Evolutionary conservation across 1,140 invertebrate genomes (phyloP), one percentile per base, ranked within the genome.

Genomic region (Acromyrmex heyeri): DNA sequence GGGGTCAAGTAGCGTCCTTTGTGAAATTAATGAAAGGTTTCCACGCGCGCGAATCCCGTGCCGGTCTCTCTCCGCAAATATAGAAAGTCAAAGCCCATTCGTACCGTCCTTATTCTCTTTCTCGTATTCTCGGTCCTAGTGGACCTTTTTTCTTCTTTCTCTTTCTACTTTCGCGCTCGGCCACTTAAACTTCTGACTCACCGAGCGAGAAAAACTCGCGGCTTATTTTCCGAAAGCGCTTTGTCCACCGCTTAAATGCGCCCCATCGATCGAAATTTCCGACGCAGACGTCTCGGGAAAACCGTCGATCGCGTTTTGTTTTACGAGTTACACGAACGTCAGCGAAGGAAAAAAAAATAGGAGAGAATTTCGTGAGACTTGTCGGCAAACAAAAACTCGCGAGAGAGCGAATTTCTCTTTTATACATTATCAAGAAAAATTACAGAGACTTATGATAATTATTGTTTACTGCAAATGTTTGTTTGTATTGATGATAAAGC

Each of bases 21-120:
- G 86, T 88, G 86, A 86, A 90, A 90, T 90, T 90, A 90, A 85
- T 90, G 88, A 90, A 90, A 90, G 86, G 86, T 90, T 90, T 90
- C 77, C 67, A 81, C 57, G 67, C 57, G 73, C 65, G 67, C 78
- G 69, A 76, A 81, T 24, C 38, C 55, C 55, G 24, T 48, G 57
- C 59, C 50, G 59, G 59, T 76, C 50, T 65, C 50, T 65, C 69
- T 83, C 69, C 69, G 62, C 86, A 62, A 72, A 73, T 85, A 61
- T 64, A 83, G 72, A 86, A 64, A 88, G 77, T 78, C 65, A 86
- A 83, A 83, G 77, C 38, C 38, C 30, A 70, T 82, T 90, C 70
- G 82, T 78, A 67, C 70, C 77, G 61, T 57, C 21, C 62, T 77
- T 76, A 67, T 53, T 67, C 50, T 24, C 55, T 73, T 34, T 72